A percentile compares a stretch with the other conserved stretches of the same genome.
These are phyloP conservation scores for Orius insidiosus DNA, from an alignment of 1,140 invertebrate genomes.

Conservation along the genomic window DNA sequence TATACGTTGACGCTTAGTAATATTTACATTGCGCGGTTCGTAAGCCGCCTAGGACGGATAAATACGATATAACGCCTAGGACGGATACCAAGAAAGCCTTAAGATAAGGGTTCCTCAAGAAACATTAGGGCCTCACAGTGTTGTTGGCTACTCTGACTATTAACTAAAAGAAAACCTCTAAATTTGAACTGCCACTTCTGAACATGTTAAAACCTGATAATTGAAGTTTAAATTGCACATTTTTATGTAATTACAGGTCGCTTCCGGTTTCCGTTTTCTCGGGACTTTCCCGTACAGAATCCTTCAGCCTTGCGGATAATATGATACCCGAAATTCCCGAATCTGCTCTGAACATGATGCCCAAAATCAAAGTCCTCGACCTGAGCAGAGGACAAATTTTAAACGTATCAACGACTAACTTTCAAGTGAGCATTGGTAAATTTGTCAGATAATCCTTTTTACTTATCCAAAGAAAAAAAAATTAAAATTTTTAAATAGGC, in stretches of 20 bases:
- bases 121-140: no score
- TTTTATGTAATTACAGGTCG: constrained; percentile 37
- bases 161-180: no score
- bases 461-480: not conserved
- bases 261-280: constrained; percentile 48
- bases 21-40: constrained; percentile 52
- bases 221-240: no score
- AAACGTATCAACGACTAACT: constrained; percentile 38
- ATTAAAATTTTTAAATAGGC: constrained; percentile 32
- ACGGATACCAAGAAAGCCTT: no score
- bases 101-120: no score
- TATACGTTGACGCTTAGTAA: constrained; percentile 29
- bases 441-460: not conserved
- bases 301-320: constrained; percentile 56
- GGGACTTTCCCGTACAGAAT: constrained; percentile 46
- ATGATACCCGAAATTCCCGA: constrained; percentile 46
- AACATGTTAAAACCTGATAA: no score
- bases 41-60: constrained; percentile 56
- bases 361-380: constrained; percentile 50
- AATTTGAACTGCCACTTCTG: no score
- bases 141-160: no score
- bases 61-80: no score
- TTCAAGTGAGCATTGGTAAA: constrained; percentile 31
- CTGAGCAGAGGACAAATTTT: constrained; percentile 49
- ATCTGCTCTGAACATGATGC: constrained; percentile 47